phyloP scores from a whole-genome alignment of 2,113 vertebrate species.

The Campylomormyrus numenius region DNA sequence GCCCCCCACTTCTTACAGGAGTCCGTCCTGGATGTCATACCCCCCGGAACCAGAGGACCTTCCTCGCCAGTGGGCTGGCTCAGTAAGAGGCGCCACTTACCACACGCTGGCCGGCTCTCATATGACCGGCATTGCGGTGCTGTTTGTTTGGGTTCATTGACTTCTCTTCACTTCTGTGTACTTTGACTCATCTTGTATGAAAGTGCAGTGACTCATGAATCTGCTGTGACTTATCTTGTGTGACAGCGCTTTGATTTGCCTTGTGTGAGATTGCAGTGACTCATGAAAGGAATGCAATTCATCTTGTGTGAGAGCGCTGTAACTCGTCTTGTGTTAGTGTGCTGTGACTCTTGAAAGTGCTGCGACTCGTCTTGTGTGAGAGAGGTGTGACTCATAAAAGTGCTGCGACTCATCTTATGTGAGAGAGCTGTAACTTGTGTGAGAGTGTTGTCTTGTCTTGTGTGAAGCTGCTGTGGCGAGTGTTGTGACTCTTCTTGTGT shows the following conservation, averaged over 20 bases:
- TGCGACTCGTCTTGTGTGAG: too few species aligned
- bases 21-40: slow-evolving; percentile 93
- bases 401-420: too few species aligned
- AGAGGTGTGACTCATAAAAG: too few species aligned
- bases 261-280: too few species aligned
- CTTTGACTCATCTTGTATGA: neutral
- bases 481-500: too few species aligned
- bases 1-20: slow-evolving; percentile 82
- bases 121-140: neutral
- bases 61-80: slow-evolving; percentile 85
- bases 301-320: too few species aligned
- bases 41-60: slow-evolving; percentile 81
- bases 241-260: neutral
- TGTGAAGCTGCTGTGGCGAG: too few species aligned
- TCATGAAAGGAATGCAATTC: too few species aligned
- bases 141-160: neutral
- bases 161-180: neutral
- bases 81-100: slow-evolving; percentile 30
- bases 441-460: too few species aligned
- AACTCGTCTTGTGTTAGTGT: too few species aligned
- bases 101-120: neutral
- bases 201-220: neutral
- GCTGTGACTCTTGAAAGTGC: too few species aligned
- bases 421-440: too few species aligned
- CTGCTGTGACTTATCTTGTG: neutral